Evolutionary conservation across 2,888 invertebrate species (phyloP).

Genomic region (Hirtodrosophila confusa): DNA sequence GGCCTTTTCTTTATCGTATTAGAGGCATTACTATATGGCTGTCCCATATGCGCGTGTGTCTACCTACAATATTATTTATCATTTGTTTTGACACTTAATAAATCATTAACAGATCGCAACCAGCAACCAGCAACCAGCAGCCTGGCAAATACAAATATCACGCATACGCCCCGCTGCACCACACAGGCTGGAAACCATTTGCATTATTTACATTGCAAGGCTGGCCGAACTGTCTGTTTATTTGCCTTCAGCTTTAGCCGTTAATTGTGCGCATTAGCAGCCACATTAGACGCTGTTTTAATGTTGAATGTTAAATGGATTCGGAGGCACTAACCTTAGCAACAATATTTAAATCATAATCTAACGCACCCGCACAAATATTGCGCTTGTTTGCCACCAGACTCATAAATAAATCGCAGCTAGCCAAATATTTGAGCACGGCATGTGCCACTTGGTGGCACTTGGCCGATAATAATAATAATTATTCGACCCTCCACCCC

Average conservation of each 20-base stretch:
- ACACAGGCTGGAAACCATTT: conserved; percentile 13
- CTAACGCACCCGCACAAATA: conserved; percentile 65
- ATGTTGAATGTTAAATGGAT: conserved; percentile 17
- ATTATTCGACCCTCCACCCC: not conserved
- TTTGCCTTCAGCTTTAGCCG: conserved; percentile 45
- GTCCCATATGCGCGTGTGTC: conserved; percentile 27
- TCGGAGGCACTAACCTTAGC: conserved; percentile 13
- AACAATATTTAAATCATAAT: conserved; percentile 38
- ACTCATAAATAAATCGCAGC: conserved; percentile 70
- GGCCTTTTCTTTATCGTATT: conserved; percentile 28
- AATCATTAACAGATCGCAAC: conserved; percentile 58
- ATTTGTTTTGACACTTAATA: conserved; percentile 74
- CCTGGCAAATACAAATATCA: conserved; percentile 39
- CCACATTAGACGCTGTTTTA: conserved; percentile 59
- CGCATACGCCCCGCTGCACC: conserved; percentile 50
- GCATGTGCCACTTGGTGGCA: conserved; percentile 49
- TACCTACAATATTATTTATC: conserved; percentile 32
- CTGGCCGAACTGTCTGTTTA: conserved; percentile 54
- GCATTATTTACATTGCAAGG: conserved; percentile 42
- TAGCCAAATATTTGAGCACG: conserved; percentile 60
- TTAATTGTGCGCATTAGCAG: conserved; percentile 73
- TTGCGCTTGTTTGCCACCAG: conserved; percentile 72
- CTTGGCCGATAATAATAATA: conserved; percentile 13
- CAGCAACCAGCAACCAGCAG: conserved; percentile 9
- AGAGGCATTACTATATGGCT: not conserved